phyloP scores from a whole-genome alignment of 2,888 invertebrate genomes.

The Campopleginae sp. region DNA sequence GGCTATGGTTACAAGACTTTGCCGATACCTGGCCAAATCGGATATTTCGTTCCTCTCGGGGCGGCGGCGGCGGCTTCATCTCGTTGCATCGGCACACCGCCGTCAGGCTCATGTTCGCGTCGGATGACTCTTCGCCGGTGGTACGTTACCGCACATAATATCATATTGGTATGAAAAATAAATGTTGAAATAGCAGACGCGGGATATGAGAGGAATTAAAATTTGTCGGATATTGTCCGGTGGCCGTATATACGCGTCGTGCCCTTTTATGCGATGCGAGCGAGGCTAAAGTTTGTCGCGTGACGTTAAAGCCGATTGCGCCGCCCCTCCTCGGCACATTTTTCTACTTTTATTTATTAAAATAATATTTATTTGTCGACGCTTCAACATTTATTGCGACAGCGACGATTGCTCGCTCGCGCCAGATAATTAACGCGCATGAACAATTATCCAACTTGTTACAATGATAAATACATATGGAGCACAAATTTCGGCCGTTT shows the following conservation, averaged over 20 bases:
- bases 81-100: slow-evolving; percentile 70
- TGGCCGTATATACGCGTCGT: too few relatives aligned
- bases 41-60: slow-evolving; percentile 77
- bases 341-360: not conserved
- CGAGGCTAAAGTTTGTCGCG: slow-evolving; percentile 31
- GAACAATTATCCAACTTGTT: not conserved
- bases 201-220: too few relatives aligned
- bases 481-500: too few relatives aligned
- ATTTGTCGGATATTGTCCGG: too few relatives aligned
- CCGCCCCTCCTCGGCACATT: not conserved
- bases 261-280: slow-evolving; percentile 60
- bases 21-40: slow-evolving; percentile 76
- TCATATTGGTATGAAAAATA: too few relatives aligned
- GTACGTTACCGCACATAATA: slow-evolving; percentile 72
- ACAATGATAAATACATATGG: not conserved
- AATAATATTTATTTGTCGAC: not conserved
- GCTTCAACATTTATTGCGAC: not conserved
- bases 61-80: too few relatives aligned
- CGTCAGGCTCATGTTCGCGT: too few relatives aligned
- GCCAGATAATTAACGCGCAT: not conserved
- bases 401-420: not conserved
- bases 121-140: too few relatives aligned
- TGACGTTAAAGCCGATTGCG: slow-evolving; percentile 60
- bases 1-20: slow-evolving; percentile 70
- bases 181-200: too few relatives aligned